Conservation (phyloP, 2,113 vertebrate species). For the Microcebus ravelobensis region DNA sequence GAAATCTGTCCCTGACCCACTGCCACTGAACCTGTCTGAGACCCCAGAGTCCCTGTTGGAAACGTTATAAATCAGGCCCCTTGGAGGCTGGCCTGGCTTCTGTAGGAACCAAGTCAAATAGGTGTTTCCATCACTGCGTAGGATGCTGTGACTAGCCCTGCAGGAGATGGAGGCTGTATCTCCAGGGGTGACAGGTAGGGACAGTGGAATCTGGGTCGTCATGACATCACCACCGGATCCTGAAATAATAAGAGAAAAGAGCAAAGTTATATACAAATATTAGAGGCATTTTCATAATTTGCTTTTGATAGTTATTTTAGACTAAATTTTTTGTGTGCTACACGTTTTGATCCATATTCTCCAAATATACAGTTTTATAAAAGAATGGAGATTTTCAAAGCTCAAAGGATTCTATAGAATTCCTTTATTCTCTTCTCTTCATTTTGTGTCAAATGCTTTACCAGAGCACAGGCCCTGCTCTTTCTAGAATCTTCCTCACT, state of each 20-base stretch:
- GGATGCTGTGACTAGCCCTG: not conserved
- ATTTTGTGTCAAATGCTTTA: too few species aligned
- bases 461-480: too few species aligned
- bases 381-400: not conserved
- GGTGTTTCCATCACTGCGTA: accelerated
- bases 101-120: not conserved
- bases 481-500: too few species aligned
- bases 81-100: not conserved
- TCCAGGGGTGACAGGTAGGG: too few species aligned
- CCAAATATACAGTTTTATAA: not conserved
- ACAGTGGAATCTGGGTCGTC: too few species aligned
- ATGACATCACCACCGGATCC: not conserved
- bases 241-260: not conserved
- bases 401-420: accelerated
- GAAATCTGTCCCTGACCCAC: too few species aligned
- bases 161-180: too few species aligned
- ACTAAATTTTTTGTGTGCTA: not conserved
- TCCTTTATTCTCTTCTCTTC: not conserved
- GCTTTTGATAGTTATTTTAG: not conserved
- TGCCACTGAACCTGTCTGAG: not conserved
- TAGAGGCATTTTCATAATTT: too few species aligned
- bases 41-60: not conserved
- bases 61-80: not conserved
- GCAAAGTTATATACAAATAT: not conserved
- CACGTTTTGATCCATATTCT: not conserved